A percentile compares a stretch with the other conserved stretches of the same genome.
phyloP scores from a whole-genome alignment of 2,113 vertebrate species.

The Cebus imitator region DNA sequence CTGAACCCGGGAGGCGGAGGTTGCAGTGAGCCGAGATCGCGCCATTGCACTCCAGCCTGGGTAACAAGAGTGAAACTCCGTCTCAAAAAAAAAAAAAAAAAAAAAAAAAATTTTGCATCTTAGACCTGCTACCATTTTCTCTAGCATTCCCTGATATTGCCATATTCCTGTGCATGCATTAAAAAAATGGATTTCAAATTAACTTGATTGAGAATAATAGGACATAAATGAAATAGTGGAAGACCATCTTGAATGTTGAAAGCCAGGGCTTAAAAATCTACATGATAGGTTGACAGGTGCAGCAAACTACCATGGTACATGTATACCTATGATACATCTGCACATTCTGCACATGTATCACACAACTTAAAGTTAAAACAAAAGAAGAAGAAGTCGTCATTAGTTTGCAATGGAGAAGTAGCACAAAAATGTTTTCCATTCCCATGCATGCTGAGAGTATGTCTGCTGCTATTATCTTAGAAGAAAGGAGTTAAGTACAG shows the following conservation, averaged over 20 bases:
- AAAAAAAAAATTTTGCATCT: background rate
- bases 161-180: background rate
- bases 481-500: background rate
- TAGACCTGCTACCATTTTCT: background rate
- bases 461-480: background rate
- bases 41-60: no score
- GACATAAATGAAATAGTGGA: background rate
- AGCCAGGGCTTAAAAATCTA: background rate
- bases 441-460: background rate
- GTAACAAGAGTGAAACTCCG: no score
- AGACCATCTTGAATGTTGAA: background rate
- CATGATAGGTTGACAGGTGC: no score
- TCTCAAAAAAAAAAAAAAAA: no score
- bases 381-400: background rate
- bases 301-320: no score
- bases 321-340: no score
- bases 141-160: background rate
- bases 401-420: background rate
- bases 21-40: no score
- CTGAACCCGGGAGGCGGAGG: no score
- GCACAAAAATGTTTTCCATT: background rate
- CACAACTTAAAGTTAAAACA: no score
- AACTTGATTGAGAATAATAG: background rate
- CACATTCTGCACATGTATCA: no score
- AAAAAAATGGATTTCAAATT: background rate